phyloP scores from a whole-genome alignment of 2,797 vertebrate genomes.

The Eptatretus atami region DNA sequence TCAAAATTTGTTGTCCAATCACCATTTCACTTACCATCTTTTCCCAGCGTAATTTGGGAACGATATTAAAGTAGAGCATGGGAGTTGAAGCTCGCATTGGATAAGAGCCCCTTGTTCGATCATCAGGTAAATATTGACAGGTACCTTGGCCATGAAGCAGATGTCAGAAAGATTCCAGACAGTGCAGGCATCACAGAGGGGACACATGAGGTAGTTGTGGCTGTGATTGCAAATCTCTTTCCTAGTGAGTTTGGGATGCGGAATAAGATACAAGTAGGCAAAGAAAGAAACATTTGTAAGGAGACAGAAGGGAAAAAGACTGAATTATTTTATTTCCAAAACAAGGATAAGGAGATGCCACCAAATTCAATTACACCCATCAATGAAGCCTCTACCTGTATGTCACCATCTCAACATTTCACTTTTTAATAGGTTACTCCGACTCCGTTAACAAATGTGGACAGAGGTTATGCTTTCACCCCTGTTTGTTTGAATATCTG shows the following conservation, averaged over 20 bases:
- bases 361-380: background rate
- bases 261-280: background rate
- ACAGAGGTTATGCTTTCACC: too few species aligned
- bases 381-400: background rate
- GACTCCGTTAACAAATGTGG: too few species aligned
- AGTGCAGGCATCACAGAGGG: slow-evolving; percentile 24
- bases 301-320: background rate
- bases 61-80: too few species aligned
- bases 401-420: too few species aligned
- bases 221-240: slow-evolving; percentile 19
- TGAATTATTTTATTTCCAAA: background rate
- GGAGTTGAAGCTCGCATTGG: too few species aligned
- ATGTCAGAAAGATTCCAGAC: slow-evolving; percentile 26
- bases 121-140: too few species aligned
- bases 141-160: slow-evolving; percentile 26
- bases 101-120: too few species aligned
- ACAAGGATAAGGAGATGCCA: background rate
- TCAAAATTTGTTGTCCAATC: too few species aligned
- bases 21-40: too few species aligned
- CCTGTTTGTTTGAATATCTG: too few species aligned
- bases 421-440: too few species aligned
- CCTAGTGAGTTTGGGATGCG: slow-evolving; percentile 11
- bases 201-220: slow-evolving; percentile 21
- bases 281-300: background rate
- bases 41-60: too few species aligned